A percentile compares a stretch with the other conserved stretches of the same genome.
These are phyloP conservation scores for Corythoichthys intestinalis DNA, from an alignment of 2,113 vertebrate genomes.

Conservation along the genomic window DNA sequence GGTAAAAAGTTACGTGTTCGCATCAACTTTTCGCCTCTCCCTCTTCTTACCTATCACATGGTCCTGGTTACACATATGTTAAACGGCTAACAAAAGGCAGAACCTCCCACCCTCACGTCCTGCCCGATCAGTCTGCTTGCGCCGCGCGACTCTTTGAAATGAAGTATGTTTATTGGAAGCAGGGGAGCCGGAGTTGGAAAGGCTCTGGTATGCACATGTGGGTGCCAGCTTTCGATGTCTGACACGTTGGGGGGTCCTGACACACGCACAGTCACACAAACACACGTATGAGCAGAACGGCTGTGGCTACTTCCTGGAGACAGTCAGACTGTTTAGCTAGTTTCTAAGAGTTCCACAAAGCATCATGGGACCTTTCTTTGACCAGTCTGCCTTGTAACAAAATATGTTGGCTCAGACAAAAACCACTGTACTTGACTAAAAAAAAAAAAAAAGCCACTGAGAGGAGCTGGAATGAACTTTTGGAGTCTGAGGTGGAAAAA, in stretches of 20 bases:
- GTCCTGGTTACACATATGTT: slow-evolving; percentile 57
- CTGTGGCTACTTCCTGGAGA: slow-evolving; percentile 59
- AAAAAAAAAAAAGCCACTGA: slow-evolving; percentile 7
- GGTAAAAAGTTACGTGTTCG: slow-evolving; percentile 35
- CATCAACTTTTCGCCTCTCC: slow-evolving; percentile 2
- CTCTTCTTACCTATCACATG: slow-evolving; percentile 58
- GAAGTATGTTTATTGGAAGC: slow-evolving; percentile 71
- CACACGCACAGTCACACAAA: slow-evolving; percentile 23
- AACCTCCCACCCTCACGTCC: slow-evolving; percentile 25
- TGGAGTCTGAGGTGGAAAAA: slow-evolving; percentile 31
- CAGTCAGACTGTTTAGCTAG: slow-evolving; percentile 54
- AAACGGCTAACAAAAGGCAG: slow-evolving; percentile 58
- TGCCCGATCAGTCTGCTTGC: slow-evolving; percentile 38
- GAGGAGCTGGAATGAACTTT: slow-evolving; percentile 21
- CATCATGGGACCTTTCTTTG: slow-evolving; percentile 52
- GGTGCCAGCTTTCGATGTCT: slow-evolving; percentile 68
- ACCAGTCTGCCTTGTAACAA: slow-evolving; percentile 44
- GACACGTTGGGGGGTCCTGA: slow-evolving; percentile 60
- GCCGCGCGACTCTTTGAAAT: slow-evolving; percentile 62
- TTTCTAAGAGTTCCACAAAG: slow-evolving; percentile 56
- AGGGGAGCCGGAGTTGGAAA: slow-evolving; percentile 21
- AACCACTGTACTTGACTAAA: slow-evolving; percentile 15
- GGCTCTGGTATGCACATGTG: slow-evolving; percentile 76
- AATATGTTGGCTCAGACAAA: slow-evolving; percentile 31
- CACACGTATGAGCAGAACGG: slow-evolving; percentile 24